phyloP scores from a whole-genome alignment of 2,113 vertebrate genomes.

The Ginglymostoma cirratum region DNA sequence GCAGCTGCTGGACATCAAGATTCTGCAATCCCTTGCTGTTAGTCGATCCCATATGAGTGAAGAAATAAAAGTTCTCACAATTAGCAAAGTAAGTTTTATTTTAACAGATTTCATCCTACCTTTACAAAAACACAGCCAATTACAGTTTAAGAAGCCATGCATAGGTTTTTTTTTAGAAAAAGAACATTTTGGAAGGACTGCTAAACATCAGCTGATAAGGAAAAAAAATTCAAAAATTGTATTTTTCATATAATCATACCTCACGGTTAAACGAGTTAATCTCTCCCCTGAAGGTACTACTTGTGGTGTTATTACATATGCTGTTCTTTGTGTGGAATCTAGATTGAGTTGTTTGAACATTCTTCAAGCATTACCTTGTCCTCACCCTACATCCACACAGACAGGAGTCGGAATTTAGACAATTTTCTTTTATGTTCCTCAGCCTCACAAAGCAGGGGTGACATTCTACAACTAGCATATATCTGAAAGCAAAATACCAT shows the following conservation, averaged over 20 bases:
- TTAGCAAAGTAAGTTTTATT: slow-evolving; percentile 12
- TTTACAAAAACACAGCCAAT: not conserved
- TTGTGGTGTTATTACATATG: not conserved
- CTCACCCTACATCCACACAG: not conserved
- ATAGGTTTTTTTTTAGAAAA: not conserved
- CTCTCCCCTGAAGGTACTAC: not conserved
- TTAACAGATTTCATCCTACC: not conserved
- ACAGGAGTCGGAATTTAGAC: not conserved
- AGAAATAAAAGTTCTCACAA: not conserved
- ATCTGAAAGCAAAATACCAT: not conserved
- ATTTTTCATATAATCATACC: not conserved
- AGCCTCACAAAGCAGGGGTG: not conserved
- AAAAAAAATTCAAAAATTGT: not conserved
- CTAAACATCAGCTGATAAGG: not conserved
- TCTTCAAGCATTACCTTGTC: not conserved
- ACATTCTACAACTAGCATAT: not conserved
- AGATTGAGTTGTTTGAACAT: not conserved
- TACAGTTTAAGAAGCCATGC: not conserved
- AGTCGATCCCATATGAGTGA: not conserved
- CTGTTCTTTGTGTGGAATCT: not conserved
- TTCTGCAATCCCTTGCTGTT: not conserved
- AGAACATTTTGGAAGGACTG: not conserved
- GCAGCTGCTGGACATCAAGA: not conserved
- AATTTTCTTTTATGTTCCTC: not conserved
- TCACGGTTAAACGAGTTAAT: not conserved